Percentiles rank a stretch among this genome's conserved stretches.
phyloP scores from a whole-genome alignment of 2,888 invertebrate genomes.

The Gnatocerus cornutus region DNA sequence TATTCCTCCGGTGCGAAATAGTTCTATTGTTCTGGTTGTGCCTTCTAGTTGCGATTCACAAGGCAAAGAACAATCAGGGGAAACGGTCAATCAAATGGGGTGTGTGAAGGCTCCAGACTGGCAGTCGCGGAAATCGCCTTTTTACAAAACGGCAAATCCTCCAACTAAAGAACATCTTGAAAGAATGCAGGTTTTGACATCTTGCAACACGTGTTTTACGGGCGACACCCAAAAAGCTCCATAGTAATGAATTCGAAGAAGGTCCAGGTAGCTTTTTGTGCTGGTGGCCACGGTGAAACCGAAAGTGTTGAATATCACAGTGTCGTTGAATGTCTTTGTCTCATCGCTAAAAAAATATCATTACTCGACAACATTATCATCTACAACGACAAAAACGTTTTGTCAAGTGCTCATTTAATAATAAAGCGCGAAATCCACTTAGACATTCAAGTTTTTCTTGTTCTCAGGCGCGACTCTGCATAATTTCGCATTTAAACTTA shows the following conservation, averaged over 20 bases:
- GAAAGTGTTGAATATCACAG: conserved; percentile 51
- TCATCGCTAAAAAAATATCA: conserved; percentile 23
- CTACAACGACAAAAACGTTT: conserved; percentile 37
- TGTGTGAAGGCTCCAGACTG: conserved; percentile 37
- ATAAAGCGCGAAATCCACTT: conserved; percentile 47
- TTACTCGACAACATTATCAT: conserved; percentile 38
- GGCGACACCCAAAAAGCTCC: conserved; percentile 50
- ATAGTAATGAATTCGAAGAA: conserved; percentile 51
- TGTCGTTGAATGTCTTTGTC: conserved; percentile 36
- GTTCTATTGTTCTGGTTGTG: conserved; percentile 41
- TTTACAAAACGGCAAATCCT: conserved; percentile 44
- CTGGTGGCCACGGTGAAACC: conserved; percentile 43
- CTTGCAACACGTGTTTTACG: conserved; percentile 51
- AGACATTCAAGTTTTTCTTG: conserved; percentile 48
- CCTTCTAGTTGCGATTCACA: conserved; percentile 34
- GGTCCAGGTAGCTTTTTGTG: conserved; percentile 51
- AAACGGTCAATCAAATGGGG: conserved; percentile 41
- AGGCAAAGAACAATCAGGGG: conserved; percentile 35
- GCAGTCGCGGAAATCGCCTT: conserved; percentile 48
- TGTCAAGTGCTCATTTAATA: conserved; percentile 47
- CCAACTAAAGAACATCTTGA: conserved; percentile 39
- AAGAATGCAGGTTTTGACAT: conserved; percentile 52
- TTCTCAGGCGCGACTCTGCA: conserved; percentile 46
- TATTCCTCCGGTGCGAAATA: conserved; percentile 28
- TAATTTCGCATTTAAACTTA: conserved; percentile 46